These are phyloP conservation scores for Intellagama lesueurii DNA, from an alignment of 2,797 vertebrate species.

Conservation along the genomic window DNA sequence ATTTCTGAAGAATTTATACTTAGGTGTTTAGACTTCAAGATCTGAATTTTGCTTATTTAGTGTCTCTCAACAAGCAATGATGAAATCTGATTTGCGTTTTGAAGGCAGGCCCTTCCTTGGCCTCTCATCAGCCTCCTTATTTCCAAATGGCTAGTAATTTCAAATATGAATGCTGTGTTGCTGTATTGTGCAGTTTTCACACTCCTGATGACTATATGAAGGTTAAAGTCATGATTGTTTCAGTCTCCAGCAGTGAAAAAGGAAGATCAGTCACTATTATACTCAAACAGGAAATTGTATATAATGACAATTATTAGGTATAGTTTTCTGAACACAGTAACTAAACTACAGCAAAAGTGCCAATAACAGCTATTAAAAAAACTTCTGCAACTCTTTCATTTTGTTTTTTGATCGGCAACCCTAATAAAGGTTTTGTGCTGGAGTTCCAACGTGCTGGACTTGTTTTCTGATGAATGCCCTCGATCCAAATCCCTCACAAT, in stretches of 20 bases:
- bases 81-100: background rate
- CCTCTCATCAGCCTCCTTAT: background rate
- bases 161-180: background rate
- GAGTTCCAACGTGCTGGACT: background rate
- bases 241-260: slow-evolving; percentile 23
- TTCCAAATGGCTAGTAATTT: background rate
- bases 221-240: slow-evolving; percentile 28
- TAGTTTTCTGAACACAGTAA: slow-evolving; percentile 33
- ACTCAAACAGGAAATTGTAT: slow-evolving; percentile 15
- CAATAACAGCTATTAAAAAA: slow-evolving; percentile 39
- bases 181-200: background rate
- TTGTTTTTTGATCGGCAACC: slow-evolving; percentile 5
- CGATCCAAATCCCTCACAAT: background rate
- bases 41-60: background rate
- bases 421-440: slow-evolving; percentile 3
- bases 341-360: slow-evolving; percentile 12
- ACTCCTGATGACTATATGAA: slow-evolving; percentile 8
- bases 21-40: background rate
- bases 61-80: background rate
- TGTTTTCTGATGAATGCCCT: background rate
- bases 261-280: slow-evolving; percentile 34
- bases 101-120: background rate
- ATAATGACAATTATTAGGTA: slow-evolving; percentile 38
- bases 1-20: background rate
- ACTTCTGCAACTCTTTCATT: slow-evolving; percentile 2